phyloP scores from a whole-genome alignment of 2,888 invertebrate species.

The Drosophila lutescens region DNA sequence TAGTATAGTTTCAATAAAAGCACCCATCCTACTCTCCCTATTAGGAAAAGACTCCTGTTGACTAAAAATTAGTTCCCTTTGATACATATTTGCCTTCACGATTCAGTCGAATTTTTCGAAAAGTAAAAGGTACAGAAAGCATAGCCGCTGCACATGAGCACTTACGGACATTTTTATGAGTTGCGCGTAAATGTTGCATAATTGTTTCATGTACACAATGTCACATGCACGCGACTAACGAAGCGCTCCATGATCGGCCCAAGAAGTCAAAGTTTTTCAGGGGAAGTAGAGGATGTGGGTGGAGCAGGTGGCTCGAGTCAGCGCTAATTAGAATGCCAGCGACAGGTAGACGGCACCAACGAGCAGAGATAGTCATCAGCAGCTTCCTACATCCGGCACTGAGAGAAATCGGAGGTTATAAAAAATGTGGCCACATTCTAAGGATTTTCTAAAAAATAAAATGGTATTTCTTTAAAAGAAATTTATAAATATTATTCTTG shows the following conservation, averaged over 20 bases:
- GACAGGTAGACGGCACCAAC: constrained; percentile 8
- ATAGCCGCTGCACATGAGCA: constrained; percentile 10
- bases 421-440: no score
- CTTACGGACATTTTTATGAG: constrained; percentile 32
- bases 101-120: background rate
- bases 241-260: constrained; percentile 37
- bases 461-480: no score
- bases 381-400: constrained; percentile 5
- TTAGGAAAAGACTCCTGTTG: background rate
- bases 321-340: constrained; percentile 61
- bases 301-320: constrained; percentile 47
- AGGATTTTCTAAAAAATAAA: no score
- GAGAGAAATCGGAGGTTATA: background rate
- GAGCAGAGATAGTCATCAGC: constrained; percentile 39
- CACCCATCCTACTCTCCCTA: background rate
- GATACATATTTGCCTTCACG: constrained; percentile 6
- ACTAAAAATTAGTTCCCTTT: constrained; percentile 12
- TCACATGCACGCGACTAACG: constrained; percentile 65
- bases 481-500: no score
- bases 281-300: constrained; percentile 8
- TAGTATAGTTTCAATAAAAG: background rate
- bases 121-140: constrained; percentile 8
- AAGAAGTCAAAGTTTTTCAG: constrained; percentile 25
- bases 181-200: constrained; percentile 60
- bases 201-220: constrained; percentile 64